A percentile compares a stretch with the other conserved stretches of the same genome.
These are phyloP conservation scores for Achroia grisella DNA, from an alignment of 1,140 invertebrate genomes.

Conservation along the genomic window DNA sequence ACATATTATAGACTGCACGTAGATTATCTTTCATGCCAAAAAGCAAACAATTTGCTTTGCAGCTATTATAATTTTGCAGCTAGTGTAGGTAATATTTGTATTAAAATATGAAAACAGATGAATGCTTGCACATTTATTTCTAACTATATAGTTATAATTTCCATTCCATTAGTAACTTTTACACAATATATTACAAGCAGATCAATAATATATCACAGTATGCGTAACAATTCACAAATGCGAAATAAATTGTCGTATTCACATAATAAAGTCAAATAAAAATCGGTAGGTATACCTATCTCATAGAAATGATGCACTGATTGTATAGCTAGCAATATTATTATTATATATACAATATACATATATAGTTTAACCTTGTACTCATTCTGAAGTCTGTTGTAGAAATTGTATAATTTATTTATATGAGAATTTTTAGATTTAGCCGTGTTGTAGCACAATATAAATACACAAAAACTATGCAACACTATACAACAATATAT, in stretches of 20 bases:
- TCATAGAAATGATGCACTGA: too few species aligned
- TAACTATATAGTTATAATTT: constrained; percentile 22
- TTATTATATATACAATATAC: too few species aligned
- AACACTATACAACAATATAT: too few species aligned
- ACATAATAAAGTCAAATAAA: constrained; percentile 1
- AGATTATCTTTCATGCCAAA: not conserved
- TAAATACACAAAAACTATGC: too few species aligned
- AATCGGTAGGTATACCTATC: too few species aligned
- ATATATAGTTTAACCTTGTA: too few species aligned
- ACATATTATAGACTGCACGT: not conserved
- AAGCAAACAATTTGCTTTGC: not conserved
- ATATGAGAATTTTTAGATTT: too few species aligned
- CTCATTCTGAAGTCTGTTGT: too few species aligned
- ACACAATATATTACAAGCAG: constrained; percentile 48
- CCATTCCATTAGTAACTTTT: constrained; percentile 19
- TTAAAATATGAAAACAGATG: constrained; percentile 4
- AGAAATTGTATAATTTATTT: too few species aligned
- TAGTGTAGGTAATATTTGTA: not conserved
- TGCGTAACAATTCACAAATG: constrained; percentile 53
- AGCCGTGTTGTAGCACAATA: too few species aligned
- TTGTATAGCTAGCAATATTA: too few species aligned
- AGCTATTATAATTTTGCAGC: not conserved
- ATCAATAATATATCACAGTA: constrained; percentile 60
- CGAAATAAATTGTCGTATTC: constrained; percentile 25
- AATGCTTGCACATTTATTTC: constrained; percentile 36